Evolutionary conservation across 2,113 vertebrate species (phyloP), one percentile per base, ranked within the genome.

Genomic region (Rhea americana): DNA sequence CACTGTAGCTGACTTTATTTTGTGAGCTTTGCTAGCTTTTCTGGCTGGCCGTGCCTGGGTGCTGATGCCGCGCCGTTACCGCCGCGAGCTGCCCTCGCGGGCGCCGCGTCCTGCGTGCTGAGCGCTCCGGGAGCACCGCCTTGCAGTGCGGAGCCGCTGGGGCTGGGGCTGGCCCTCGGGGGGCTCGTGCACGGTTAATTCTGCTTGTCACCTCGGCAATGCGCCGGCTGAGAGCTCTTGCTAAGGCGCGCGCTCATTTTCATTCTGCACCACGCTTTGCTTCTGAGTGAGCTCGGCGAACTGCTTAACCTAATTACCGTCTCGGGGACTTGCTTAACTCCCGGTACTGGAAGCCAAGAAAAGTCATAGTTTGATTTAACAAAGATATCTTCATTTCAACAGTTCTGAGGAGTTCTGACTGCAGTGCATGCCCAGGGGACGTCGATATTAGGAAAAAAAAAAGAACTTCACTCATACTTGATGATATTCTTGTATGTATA

Each of bases 281-380:
- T 63, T 32, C 62, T 21, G 39, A 58, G 26, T 35, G 55, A 94
- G 59, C 56, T 53, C 62, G 9, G 71, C 78, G 74, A 91, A 82
- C 91, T 94, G 86, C 84, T 95, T 91, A 92, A 84, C 94, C 92
- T 74, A 48, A 87, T 96, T 91, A 35, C 83, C 81, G 73, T 53
- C 72, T 80, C 67, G 22, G 79, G 85, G 94, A 86, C 14, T 59
- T 72, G 85, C 86, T 62, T 20, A 76, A 63, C 35, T 84, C 43
- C 53, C 1, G 16, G 85, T 22, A 56, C 87, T 93, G 92, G 94
- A 94, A 93, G 48, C 63, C 0, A 3, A 28, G 48, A 63, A 37
- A 58, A 90, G 86, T n/a, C 22, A 2, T 79, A 63, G 90, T 71
- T 94, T 16, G n/a, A 15, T 87, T 91, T 47, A 86, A 87, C 76